Base-by-base conservation (phyloP, 2,113 vertebrate species). In the Corynorhinus townsendii region DNA sequence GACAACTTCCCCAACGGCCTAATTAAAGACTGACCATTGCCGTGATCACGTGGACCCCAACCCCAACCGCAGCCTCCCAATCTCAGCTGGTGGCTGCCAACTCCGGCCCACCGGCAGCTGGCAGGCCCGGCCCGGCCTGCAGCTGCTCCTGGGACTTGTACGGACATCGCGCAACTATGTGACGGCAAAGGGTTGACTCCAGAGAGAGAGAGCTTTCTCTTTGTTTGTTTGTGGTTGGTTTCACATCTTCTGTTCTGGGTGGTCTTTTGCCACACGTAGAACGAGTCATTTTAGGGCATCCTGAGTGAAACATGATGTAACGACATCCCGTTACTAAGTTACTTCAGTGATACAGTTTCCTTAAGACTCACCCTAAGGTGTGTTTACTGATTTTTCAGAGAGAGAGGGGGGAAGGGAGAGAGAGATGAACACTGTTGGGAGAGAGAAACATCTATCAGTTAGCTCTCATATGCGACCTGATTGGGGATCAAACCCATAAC, bases 131-230 rank as follows among this genome's bases (percentile, higher is more conserved):
- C 56, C 54, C 20, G 9, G 56, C 33, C 2, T 7, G 24, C 96
- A 96, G 96, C 94, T 96, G 94, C 82, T 94, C 73, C 11, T 80
- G 62, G 40, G 40, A 72, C 85, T 93, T 82, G 76, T 9, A 4
- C 8, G 15, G 33, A 59, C 73, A 35, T 83, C 79, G 91, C 38
- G 14, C 20, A 92, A 90, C 87, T 75, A 87, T n/a, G 72, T 28
- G 69, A 20, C 0, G 0, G 88, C 49, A 54, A 81, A 38, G 35
- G 47, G 62, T 2, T 45, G 77, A 28, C 45, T 72, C 10, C n/a
- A 88, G n/a, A 40, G 7, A 87, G 68, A 79, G 52, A 79, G 68
- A 79, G 22, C 20, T 79, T 88, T 59, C 47, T 52, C 22, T 72
- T 64, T 56, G 75, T 24, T 84, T 76, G 56, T 71, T 69, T n/a